Conservation (phyloP, 2,888 invertebrate genomes). For the Brenthis daphne region DNA sequence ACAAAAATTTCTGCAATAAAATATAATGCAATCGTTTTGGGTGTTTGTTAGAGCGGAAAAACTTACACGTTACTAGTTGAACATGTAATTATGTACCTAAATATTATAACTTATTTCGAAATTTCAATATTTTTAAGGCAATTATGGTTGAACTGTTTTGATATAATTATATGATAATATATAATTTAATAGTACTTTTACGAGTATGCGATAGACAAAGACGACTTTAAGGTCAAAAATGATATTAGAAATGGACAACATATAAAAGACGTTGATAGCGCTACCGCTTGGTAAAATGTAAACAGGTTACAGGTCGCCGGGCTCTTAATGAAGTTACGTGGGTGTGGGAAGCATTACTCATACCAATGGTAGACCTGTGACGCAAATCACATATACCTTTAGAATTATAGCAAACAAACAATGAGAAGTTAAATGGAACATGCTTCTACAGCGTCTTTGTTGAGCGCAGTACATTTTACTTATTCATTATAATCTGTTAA, state of each 20-base stretch:
- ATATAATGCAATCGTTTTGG: conserved; percentile 30
- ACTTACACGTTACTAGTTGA: not conserved
- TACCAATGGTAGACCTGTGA: conserved; percentile 7
- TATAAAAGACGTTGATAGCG: conserved; percentile 35
- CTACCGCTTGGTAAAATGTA: conserved; percentile 50
- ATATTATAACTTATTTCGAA: not conserved
- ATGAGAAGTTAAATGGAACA: not conserved
- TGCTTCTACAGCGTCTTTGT: too few relatives aligned
- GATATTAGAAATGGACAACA: not conserved
- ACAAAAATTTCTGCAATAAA: conserved; percentile 45
- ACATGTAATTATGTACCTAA: not conserved
- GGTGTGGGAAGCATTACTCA: conserved; percentile 12
- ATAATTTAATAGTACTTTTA: too few relatives aligned
- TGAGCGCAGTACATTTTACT: too few relatives aligned
- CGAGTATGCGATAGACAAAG: too few relatives aligned
- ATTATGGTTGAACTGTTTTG: too few relatives aligned
- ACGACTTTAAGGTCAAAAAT: not conserved
- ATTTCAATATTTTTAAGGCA: too few relatives aligned
- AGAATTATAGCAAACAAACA: conserved; percentile 1
- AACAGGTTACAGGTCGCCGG: conserved; percentile 45
- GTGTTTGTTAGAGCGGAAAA: conserved; percentile 5
- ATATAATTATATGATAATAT: too few relatives aligned
- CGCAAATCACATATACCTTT: conserved; percentile 12
- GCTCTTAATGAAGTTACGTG: conserved; percentile 16
- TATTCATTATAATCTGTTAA: too few relatives aligned